Evolutionary conservation across 2,797 vertebrate genomes (phyloP).

Genomic region (Coranthus polyacanthus): DNA sequence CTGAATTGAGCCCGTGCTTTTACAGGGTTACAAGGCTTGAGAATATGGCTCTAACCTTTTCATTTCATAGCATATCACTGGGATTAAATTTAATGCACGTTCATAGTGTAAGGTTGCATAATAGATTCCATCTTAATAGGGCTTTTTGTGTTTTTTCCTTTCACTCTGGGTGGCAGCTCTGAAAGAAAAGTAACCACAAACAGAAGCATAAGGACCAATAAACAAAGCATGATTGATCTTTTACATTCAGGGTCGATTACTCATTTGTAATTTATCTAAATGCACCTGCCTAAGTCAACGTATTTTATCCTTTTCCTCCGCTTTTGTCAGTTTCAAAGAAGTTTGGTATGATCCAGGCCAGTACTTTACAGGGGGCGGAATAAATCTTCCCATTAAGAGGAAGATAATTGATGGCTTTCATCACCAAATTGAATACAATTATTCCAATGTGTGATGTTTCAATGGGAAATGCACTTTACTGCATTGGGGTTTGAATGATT

Average conservation of each 20-base stretch:
- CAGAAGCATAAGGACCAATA: slow-evolving; percentile 32
- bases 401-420: slow-evolving; percentile 81
- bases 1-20: slow-evolving; percentile 20
- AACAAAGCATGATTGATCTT: slow-evolving; percentile 4
- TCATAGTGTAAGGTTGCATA: background rate
- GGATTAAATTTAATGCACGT: background rate
- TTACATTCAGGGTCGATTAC: slow-evolving; percentile 28
- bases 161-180: background rate
- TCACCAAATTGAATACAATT: slow-evolving; percentile 67
- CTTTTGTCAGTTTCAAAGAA: slow-evolving; percentile 54
- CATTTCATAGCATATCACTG: background rate
- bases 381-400: slow-evolving; percentile 68
- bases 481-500: slow-evolving; percentile 64
- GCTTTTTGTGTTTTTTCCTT: background rate
- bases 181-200: background rate
- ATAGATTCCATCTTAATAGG: background rate
- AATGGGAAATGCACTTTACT: slow-evolving; percentile 53
- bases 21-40: background rate
- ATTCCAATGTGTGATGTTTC: slow-evolving; percentile 66
- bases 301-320: slow-evolving; percentile 13
- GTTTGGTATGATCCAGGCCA: slow-evolving; percentile 57
- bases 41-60: background rate
- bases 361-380: slow-evolving; percentile 62
- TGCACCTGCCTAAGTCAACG: slow-evolving; percentile 38
- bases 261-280: slow-evolving; percentile 32